Conservation (phyloP, 2,888 invertebrate species). For the Resseliella maxima region DNA sequence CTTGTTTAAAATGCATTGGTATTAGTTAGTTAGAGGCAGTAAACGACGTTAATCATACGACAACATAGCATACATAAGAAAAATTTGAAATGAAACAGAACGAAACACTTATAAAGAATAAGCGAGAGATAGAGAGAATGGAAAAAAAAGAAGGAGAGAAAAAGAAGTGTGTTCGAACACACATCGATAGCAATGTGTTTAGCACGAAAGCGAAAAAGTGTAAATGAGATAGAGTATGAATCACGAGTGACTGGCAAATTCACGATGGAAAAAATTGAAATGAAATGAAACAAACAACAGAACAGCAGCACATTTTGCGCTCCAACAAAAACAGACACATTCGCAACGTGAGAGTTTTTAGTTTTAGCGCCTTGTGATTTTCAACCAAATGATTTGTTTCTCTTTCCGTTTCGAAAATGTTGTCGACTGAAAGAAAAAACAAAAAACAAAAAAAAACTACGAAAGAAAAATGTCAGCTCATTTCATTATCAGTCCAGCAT, state of each 20-base stretch:
- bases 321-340: conserved; percentile 24
- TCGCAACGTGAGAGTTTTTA: not conserved
- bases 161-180: not conserved
- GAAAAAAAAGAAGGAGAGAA: not conserved
- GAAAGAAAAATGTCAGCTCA: not conserved
- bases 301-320: conserved; percentile 16
- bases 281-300: conserved; percentile 42
- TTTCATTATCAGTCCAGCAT: not conserved
- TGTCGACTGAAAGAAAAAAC: not conserved
- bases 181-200: not conserved
- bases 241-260: conserved; percentile 53
- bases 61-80: conserved; percentile 23
- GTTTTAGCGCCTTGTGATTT: conserved; percentile 18
- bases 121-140: not conserved
- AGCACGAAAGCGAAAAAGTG: not conserved
- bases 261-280: conserved; percentile 27
- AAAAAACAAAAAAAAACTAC: not conserved
- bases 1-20: not conserved
- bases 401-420: too few species aligned
- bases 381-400: not conserved
- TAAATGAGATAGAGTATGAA: conserved; percentile 25
- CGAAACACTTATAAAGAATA: not conserved
- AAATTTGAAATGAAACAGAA: not conserved
- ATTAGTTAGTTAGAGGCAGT: not conserved
- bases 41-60: not conserved